Evolutionary conservation across 2,113 vertebrate genomes (phyloP), one percentile per base, ranked within the genome.

Genomic region (Gadus chalcogrammus): DNA sequence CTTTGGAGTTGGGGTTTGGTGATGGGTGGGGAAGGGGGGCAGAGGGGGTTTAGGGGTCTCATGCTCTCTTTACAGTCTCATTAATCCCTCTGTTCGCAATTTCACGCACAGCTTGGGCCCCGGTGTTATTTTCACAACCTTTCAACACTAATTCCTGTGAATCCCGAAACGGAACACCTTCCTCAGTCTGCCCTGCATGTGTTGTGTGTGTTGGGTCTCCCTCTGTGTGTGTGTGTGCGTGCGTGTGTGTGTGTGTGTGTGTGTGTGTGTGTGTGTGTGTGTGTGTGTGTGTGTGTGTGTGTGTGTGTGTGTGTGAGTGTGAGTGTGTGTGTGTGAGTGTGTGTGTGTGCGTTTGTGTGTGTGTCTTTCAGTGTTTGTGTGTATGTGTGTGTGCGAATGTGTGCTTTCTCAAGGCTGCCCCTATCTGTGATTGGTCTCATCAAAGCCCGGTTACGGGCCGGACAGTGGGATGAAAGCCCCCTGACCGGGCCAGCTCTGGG

Each of bases 31-130:
- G 81, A 81, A 68, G 67, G 53, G 53, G 64, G 75, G 56, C 69
- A 18, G 38, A 65, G 70, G 66, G 3, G 56, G 68, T 31, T 31
- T 31, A 31, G 31, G 59, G 62, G 69, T 72, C 79, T 83, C 85
- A 89, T 82, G 80, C 87, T 89, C 83, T 77, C 87, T 86, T 91
- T 89, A 91, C 87, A 85, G 73, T 86, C 82, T 79, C 78, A 88
- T 88, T 91, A 91, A 91, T 91, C 90, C 88, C 82, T 82, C 88
- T 91, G 89, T 91, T 90, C 87, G 78, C 84, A 75, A 93, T 93
- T 91, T 91, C 90, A 92, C 81, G 83, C 90, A 88, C 85, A 87
- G 86, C 89, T 85, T 88, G 76, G 74, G 75, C 69, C 70, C 61
- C 8, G 82, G 87, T 90, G 84, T 92, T 89, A 87, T 91, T 91